Conservation (phyloP, 1,140 invertebrate genomes). For the Eubasilissa regina region DNA sequence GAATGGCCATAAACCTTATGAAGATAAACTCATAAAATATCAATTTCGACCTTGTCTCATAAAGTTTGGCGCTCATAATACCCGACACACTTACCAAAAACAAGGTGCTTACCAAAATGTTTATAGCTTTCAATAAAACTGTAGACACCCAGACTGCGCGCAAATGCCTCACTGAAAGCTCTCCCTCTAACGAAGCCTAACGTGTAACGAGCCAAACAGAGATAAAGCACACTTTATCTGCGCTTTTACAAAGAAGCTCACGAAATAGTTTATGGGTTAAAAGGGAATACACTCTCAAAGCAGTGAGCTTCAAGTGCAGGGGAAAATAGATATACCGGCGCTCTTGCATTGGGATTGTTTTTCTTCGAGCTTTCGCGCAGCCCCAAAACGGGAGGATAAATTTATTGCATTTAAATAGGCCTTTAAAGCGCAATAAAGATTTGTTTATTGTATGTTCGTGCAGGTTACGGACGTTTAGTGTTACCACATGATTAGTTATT, state of each 20-base stretch:
- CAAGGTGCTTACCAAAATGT: constrained; percentile 59
- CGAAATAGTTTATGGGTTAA: constrained; percentile 59
- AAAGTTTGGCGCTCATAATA: constrained; percentile 54
- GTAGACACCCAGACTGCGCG: constrained; percentile 42
- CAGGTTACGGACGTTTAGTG: constrained; percentile 47
- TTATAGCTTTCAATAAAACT: constrained; percentile 60
- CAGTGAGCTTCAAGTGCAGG: constrained; percentile 59
- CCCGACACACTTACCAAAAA: constrained; percentile 52
- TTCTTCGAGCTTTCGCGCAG: neutral
- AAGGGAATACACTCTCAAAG: constrained; percentile 52
- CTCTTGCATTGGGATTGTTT: neutral
- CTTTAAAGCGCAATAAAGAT: constrained; percentile 73
- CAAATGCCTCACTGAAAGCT: constrained; percentile 3
- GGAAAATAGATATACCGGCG: constrained; percentile 60
- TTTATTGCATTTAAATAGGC: constrained; percentile 73
- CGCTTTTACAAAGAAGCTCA: constrained; percentile 11
- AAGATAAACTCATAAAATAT: constrained; percentile 52
- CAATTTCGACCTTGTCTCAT: constrained; percentile 59
- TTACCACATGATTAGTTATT: constrained; percentile 55
- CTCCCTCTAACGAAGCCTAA: constrained; percentile 23
- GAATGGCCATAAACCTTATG: constrained; percentile 16
- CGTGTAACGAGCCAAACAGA: constrained; percentile 31
- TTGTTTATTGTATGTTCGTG: constrained; percentile 65
- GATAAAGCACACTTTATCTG: constrained; percentile 37
- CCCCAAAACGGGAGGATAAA: constrained; percentile 51